Evolutionary conservation across 2,113 vertebrate genomes (phyloP).

Genomic region (Alectura lathami): DNA sequence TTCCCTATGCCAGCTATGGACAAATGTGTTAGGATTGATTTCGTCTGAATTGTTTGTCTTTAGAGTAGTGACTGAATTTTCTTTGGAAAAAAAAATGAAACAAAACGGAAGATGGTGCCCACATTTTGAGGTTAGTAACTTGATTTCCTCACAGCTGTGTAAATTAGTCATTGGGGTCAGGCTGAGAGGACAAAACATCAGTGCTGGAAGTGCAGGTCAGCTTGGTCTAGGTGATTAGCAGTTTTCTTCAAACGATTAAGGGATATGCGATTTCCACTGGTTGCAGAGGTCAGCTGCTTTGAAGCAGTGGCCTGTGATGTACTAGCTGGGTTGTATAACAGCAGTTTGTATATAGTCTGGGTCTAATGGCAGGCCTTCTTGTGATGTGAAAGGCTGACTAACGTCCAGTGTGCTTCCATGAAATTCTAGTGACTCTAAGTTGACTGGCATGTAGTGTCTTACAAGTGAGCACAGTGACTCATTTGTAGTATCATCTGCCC

Average conservation of each 20-base stretch:
- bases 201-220: not conserved
- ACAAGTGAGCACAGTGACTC: not conserved
- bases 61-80: not conserved
- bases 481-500: not conserved
- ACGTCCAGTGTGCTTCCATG: not conserved
- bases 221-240: not conserved
- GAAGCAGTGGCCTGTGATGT: not conserved
- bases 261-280: not conserved
- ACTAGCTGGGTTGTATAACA: not conserved
- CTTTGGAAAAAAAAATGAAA: not conserved
- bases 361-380: not conserved
- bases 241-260: not conserved
- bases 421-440: slow-evolving; percentile 10
- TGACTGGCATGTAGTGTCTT: not conserved
- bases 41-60: not conserved
- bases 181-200: not conserved
- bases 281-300: slow-evolving; percentile 40
- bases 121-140: not conserved
- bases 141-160: not conserved
- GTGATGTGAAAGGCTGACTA: slow-evolving; percentile 6
- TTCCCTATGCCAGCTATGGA: not conserved
- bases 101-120: not conserved
- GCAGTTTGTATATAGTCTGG: not conserved
- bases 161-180: not conserved
- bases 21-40: not conserved